Conservation (phyloP, 2,888 invertebrate genomes). For the Steromphala cineraria region DNA sequence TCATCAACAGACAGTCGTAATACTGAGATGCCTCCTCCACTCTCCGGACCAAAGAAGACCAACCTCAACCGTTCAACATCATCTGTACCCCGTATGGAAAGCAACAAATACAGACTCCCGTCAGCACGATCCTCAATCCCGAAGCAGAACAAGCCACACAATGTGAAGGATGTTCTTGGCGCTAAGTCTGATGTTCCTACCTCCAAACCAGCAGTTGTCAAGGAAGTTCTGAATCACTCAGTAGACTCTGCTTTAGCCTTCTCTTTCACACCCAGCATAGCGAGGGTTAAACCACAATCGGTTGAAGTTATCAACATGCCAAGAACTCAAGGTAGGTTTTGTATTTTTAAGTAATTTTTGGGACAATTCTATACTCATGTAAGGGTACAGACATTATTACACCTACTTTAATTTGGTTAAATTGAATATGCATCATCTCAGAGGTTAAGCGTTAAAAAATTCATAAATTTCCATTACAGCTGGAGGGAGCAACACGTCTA, state of each 20-base stretch:
- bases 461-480: too few relatives aligned
- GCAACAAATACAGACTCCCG: background rate
- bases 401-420: too few relatives aligned
- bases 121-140: background rate
- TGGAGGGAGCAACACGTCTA: too few relatives aligned
- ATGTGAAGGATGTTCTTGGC: background rate
- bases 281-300: conserved; percentile 25
- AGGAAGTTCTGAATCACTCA: background rate
- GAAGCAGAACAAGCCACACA: conserved; percentile 1
- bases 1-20: too few relatives aligned
- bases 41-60: background rate
- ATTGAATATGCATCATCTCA: too few relatives aligned
- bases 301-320: conserved; percentile 45
- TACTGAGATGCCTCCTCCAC: background rate
- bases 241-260: background rate
- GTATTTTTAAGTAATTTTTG: too few relatives aligned
- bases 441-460: too few relatives aligned
- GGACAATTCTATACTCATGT: too few relatives aligned
- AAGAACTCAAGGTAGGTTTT: conserved; percentile 25
- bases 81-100: background rate
- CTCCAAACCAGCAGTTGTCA: background rate
- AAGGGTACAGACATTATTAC: too few relatives aligned
- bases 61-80: background rate
- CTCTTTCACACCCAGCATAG: conserved; percentile 37
- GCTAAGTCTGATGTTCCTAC: too few relatives aligned